Evolutionary conservation across 2,113 vertebrate species (phyloP).

Genomic region (Crotalus viridis): DNA sequence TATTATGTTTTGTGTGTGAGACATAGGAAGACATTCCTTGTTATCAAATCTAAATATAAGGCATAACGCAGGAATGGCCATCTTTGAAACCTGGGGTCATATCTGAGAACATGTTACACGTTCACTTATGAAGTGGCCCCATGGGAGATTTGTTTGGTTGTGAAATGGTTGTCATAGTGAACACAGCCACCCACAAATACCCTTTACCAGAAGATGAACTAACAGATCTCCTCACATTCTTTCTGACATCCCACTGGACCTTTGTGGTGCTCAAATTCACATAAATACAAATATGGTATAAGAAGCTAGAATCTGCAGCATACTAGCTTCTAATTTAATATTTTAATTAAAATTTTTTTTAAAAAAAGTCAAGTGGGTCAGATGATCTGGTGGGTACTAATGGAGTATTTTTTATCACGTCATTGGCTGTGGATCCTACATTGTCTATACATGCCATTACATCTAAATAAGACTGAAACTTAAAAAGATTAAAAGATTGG

Average conservation of each 20-base stretch:
- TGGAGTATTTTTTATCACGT: not conserved
- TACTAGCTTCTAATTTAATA: not conserved
- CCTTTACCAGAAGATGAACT: not conserved
- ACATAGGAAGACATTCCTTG: not conserved
- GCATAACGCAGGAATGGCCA: not conserved
- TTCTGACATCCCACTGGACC: not conserved
- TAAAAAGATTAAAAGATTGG: not conserved
- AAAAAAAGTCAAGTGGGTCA: not conserved
- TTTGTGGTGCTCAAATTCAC: not conserved
- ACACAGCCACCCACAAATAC: not conserved
- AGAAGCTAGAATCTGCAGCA: not conserved
- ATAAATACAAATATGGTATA: not conserved
- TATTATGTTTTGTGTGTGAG: not conserved
- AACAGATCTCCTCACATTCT: not conserved
- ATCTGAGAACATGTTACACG: not conserved
- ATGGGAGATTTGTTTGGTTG: not conserved
- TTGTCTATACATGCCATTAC: not conserved
- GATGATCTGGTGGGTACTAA: not conserved
- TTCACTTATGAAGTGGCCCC: not conserved
- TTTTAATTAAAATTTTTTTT: not conserved
- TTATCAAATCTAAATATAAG: not conserved
- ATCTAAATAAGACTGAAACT: not conserved
- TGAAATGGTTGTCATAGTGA: not conserved
- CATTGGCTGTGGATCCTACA: not conserved
- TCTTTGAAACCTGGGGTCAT: not conserved